Evolutionary conservation across 2,113 vertebrate species (phyloP), one percentile per base, ranked within the genome.

Genomic region (Ammospiza nelsoni): DNA sequence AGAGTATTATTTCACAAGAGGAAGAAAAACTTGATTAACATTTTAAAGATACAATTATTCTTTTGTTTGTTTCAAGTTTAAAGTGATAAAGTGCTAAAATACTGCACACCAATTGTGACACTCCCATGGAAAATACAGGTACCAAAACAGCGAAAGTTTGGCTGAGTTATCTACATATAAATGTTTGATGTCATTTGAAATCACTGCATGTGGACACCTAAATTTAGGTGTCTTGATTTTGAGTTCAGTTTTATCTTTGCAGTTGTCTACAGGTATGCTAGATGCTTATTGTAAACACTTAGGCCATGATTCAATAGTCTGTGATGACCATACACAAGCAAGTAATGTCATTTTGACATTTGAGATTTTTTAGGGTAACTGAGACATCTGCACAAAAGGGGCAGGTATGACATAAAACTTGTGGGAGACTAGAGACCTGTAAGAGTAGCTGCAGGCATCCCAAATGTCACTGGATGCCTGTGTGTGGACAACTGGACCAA

Each of bases 61-160:
- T 73, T 67, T 19, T 63, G 33, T 77, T 66, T 77, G 14, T 86
- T 96, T n/a, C 37, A 83, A 71, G 28, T 76, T 83, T 66, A 35
- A 29, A 44, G 17, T 41, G 28, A 27, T 51, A 41, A 62, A 54
- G 19, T 44, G 28, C 18, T 66, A 77, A 85, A 89, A 58, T 6
- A 75, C 3, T 69, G 71, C n/a, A 3, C 20, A 43, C 3, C 7
- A 41, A 0, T 37, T 86, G 6, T 59, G 33, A 74, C 12, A 48
- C 67, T 66, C 48, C 15, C 11, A 33, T 18, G 3, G 15, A 92
- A 84, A 73, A 46, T 49, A 13, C 3, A 61, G 21, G 23, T 20
- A 39, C 1, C 49, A 83, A 76, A 69, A 1, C 14, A 68, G 6
- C 0, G 0, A 82, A 71, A 2, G 0, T 19, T 85, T 85, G 13